phyloP scores from a whole-genome alignment of 2,888 invertebrate genomes.

The Torymus texanus region DNA sequence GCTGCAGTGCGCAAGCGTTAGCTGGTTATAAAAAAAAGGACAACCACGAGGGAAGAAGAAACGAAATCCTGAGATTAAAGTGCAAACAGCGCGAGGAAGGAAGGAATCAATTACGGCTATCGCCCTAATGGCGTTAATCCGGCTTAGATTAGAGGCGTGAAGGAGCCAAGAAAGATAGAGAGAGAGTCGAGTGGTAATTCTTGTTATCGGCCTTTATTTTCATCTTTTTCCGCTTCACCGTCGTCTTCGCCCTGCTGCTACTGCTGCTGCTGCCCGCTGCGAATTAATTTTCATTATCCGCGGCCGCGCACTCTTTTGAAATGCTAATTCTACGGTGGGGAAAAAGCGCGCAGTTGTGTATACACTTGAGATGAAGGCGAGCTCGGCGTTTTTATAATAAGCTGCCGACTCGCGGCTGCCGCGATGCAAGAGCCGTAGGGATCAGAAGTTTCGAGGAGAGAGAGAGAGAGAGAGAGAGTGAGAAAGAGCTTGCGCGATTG shows the following conservation, averaged over 20 bases:
- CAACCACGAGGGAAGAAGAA: background rate
- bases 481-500: background rate
- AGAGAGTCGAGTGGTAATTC: constrained; percentile 36
- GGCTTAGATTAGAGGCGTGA: constrained; percentile 33
- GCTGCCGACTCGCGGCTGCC: too few relatives aligned
- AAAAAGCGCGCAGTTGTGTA: background rate
- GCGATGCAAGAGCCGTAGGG: background rate
- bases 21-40: too few relatives aligned
- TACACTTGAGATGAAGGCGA: too few relatives aligned
- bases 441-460: constrained; percentile 11
- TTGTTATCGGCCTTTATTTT: constrained; percentile 43
- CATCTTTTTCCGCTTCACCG: background rate
- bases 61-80: constrained; percentile 6
- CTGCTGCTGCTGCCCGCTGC: background rate
- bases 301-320: constrained; percentile 18
- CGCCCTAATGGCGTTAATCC: constrained; percentile 45
- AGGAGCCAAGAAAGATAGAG: constrained; percentile 2
- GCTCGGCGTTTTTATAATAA: background rate
- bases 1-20: too few relatives aligned
- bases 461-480: too few relatives aligned
- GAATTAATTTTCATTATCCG: constrained; percentile 42
- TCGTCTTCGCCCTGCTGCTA: background rate
- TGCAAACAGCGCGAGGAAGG: constrained; percentile 31
- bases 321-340: constrained; percentile 22
- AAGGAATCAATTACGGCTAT: constrained; percentile 48